Conservation (phyloP, 2,888 invertebrate species). For the Byasa hedistus region DNA sequence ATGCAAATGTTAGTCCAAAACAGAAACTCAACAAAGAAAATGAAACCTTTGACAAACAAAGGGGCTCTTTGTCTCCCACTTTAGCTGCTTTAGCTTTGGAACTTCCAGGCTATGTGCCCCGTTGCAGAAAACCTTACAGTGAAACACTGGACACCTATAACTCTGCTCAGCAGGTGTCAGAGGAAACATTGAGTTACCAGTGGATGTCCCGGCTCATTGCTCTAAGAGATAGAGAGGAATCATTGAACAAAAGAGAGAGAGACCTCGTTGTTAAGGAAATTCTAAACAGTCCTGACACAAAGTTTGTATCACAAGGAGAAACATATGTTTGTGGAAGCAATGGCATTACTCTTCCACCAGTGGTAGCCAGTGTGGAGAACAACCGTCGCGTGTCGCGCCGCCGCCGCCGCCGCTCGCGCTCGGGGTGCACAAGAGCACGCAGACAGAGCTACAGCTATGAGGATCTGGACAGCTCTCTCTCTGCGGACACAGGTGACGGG, state of each 20-base stretch:
- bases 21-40: constrained; percentile 39
- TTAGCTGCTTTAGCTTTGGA: constrained; percentile 70
- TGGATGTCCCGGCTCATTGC: constrained; percentile 79
- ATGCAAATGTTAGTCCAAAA: constrained; percentile 60
- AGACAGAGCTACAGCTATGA: constrained; percentile 71
- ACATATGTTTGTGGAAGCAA: constrained; percentile 46
- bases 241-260: constrained; percentile 74
- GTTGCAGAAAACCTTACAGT: constrained; percentile 58
- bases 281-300: constrained; percentile 59
- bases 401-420: constrained; percentile 51
- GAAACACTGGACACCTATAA: constrained; percentile 50
- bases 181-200: constrained; percentile 77
- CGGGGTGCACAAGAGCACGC: constrained; percentile 50
- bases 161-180: constrained; percentile 73
- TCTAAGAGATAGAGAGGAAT: constrained; percentile 74
- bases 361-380: constrained; percentile 45
- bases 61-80: constrained; percentile 63
- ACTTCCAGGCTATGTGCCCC: constrained; percentile 72
- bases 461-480: constrained; percentile 80
- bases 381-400: constrained; percentile 50
- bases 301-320: constrained; percentile 51
- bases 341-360: constrained; percentile 69
- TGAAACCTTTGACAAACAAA: constrained; percentile 40
- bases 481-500: constrained; percentile 78
- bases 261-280: constrained; percentile 70